Base-by-base conservation (phyloP, 1,140 invertebrate species). In the Eupristina koningsbergeri region DNA sequence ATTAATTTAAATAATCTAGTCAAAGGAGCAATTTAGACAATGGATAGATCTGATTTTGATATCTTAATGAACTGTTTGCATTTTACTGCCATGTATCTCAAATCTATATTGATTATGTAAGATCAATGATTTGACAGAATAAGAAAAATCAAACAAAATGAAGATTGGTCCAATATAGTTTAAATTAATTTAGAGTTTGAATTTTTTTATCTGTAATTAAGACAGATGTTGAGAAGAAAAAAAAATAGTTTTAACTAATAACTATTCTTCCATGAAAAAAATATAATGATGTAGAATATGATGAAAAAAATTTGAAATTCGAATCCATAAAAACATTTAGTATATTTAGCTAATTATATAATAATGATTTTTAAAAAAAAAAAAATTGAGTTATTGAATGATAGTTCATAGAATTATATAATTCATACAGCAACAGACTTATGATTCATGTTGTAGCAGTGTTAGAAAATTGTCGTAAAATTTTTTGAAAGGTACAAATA, bases 401-500 rank as follows among this genome's bases (percentile, higher is more conserved):
- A 76, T 84, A 79, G 39, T 63, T n/a, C 73, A 84, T 84, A 84
- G 39, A 78, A 61, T 73, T 41, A 77, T 67, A 19, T 73, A 71
- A 53, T 69, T 19, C 26, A 69, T 78, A 78, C 71, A 83, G 34
- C 64, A 61, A 69, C 75, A 83, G 53, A 84, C 26, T 78, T 76
- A 34, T 47, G 73, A 80, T 79, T 84, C 50, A 80, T 83, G 45
- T 83, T 78, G 64, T 84, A 79, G 63, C 67, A 79, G 53, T 84
- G 41, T 78, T 83, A 85, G 39, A 31, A 82, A 83, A 81, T 39
- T 50, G 29, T 69, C 47, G 75, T 89, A 88, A 88, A 87, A 87
- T 88, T 90, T 91, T 92, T 89, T 91, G 89, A 89, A 88, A 89
- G 90, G 91, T 92, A 92, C 91, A 92, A 92, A 92, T 92, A 91